Evolutionary conservation across 2,888 invertebrate species (phyloP).

Genomic region (Nymphalis c-album): DNA sequence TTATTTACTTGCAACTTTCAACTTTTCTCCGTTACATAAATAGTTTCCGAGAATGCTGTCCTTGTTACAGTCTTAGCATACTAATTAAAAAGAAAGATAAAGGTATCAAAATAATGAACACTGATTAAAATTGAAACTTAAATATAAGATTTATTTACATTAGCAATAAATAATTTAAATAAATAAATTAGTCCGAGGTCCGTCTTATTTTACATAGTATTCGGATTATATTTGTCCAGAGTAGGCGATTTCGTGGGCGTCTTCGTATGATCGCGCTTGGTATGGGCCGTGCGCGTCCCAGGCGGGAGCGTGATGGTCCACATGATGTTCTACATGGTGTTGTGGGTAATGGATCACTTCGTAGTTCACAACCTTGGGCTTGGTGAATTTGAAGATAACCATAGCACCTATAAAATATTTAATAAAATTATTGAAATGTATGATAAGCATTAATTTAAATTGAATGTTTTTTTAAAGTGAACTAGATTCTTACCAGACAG

Average conservation of each 20-base stretch:
- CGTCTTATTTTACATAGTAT: conserved; percentile 60
- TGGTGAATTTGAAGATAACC: conserved; percentile 92
- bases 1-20: conserved; percentile 23
- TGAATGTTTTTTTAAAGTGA: background rate
- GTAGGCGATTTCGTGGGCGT: conserved; percentile 83
- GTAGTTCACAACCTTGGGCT: conserved; percentile 92
- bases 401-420: conserved; percentile 80
- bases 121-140: conserved; percentile 65
- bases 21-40: conserved; percentile 24
- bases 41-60: conserved; percentile 15
- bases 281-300: conserved; percentile 82
- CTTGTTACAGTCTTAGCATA: conserved; percentile 12
- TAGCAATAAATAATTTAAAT: conserved; percentile 73
- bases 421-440: conserved; percentile 10
- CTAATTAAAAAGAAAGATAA: conserved; percentile 1
- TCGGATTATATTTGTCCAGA: conserved; percentile 71
- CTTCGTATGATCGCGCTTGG: conserved; percentile 82
- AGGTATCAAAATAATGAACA: conserved; percentile 37
- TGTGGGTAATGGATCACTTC: conserved; percentile 92
- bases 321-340: conserved; percentile 85
- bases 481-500: conserved; percentile 83
- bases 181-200: conserved; percentile 76
- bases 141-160: conserved; percentile 73
- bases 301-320: conserved; percentile 81
- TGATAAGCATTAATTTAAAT: background rate